Evolutionary conservation across 2,113 vertebrate genomes (phyloP).

Genomic region (Petromus typicus): DNA sequence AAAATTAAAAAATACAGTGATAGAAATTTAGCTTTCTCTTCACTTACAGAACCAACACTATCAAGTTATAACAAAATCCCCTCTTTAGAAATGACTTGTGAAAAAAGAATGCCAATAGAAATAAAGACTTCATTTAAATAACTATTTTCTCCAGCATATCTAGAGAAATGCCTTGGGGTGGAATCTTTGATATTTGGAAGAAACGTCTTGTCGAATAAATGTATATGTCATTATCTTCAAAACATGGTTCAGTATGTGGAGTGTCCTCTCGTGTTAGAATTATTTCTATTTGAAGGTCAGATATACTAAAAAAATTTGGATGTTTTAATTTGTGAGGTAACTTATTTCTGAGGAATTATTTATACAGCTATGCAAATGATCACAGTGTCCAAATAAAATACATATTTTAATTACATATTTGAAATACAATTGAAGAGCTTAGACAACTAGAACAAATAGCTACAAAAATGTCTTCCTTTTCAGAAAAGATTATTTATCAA

Average conservation of each 20-base stretch:
- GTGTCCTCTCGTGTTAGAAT: conserved; percentile 39
- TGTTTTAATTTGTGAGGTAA: conserved; percentile 31
- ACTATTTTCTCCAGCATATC: conserved; percentile 45
- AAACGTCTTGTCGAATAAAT: conserved; percentile 63
- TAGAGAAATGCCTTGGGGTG: conserved; percentile 41
- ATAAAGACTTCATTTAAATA: conserved; percentile 64
- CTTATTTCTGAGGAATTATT: conserved; percentile 31
- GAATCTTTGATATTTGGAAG: conserved; percentile 66
- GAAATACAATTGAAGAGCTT: conserved; percentile 6
- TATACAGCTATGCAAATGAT: neutral
- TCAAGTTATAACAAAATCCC: neutral
- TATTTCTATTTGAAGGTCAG: neutral
- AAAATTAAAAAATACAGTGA: neutral
- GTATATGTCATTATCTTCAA: conserved; percentile 51
- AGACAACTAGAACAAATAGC: neutral
- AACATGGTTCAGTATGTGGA: conserved; percentile 34
- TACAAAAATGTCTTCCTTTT: neutral
- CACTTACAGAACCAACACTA: neutral
- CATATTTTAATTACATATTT: conserved; percentile 51
- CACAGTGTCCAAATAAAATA: neutral
- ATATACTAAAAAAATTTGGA: conserved; percentile 23
- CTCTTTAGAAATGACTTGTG: neutral
- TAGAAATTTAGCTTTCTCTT: neutral
- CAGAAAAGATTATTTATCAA: neutral
- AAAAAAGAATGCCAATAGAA: conserved; percentile 53